Conservation (phyloP, 2,888 invertebrate species). For the Lumbricus terrestris region DNA sequence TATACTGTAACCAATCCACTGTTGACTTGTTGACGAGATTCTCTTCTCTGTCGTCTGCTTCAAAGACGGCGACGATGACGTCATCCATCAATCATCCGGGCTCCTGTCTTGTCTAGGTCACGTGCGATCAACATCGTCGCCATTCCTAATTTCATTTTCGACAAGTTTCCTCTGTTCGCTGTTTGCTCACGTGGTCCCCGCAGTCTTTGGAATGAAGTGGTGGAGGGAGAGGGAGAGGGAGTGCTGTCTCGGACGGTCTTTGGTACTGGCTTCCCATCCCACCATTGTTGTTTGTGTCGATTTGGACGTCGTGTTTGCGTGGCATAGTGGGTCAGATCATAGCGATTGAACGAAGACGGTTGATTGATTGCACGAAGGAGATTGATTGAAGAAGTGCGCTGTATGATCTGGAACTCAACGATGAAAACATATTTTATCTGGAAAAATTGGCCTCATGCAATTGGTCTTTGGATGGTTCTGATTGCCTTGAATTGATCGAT, state of each 20-base stretch:
- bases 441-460: neutral
- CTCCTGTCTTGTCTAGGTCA: neutral
- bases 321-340: neutral
- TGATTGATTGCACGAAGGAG: neutral
- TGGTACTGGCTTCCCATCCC: neutral
- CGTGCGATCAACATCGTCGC: neutral
- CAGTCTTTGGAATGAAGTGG: neutral
- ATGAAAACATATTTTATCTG: neutral
- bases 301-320: neutral
- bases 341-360: neutral
- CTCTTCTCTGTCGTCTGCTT: neutral
- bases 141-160: neutral
- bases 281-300: neutral
- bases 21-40: no score
- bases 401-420: neutral
- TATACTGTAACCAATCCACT: no score
- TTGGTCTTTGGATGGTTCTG: neutral
- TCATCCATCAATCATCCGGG: neutral
- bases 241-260: neutral
- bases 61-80: neutral
- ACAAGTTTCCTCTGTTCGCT: neutral
- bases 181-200: neutral
- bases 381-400: neutral
- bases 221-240: neutral
- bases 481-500: neutral